phyloP scores from a whole-genome alignment of 2,888 invertebrate genomes.

The Villa cingulata region DNA sequence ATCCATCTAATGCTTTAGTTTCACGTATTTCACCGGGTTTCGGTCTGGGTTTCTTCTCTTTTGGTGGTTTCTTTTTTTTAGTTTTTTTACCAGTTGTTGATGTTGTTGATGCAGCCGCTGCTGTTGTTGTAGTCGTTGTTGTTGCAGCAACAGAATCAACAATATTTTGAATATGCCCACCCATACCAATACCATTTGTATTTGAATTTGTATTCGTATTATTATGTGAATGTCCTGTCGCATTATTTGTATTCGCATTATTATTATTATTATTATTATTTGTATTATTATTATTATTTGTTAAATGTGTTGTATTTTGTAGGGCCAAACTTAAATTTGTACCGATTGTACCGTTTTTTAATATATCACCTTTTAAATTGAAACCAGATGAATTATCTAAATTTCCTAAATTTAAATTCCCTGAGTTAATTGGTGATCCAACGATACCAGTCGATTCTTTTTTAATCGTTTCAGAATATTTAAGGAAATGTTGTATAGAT shows the following conservation, averaged over 20 bases:
- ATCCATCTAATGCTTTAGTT: conserved; percentile 60
- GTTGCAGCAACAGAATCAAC: conserved; percentile 26
- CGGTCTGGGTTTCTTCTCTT: conserved; percentile 68
- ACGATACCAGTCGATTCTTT: conserved; percentile 34
- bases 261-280: conserved; percentile 22
- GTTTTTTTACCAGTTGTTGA: conserved; percentile 31
- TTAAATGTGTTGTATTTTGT: conserved; percentile 29
- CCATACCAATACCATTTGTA: conserved; percentile 7
- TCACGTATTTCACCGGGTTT: conserved; percentile 42
- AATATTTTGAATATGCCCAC: conserved; percentile 11
- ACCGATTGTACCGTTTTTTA: conserved; percentile 31
- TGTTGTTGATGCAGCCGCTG: conserved; percentile 26
- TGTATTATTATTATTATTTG: conserved; percentile 17
- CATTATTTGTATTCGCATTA: conserved; percentile 26
- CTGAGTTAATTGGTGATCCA: conserved; percentile 29
- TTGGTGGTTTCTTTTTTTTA: conserved; percentile 43
- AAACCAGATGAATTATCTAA: conserved; percentile 25
- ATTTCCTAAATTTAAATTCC: conserved; percentile 30
- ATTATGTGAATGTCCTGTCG: background rate
- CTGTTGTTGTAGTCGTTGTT: conserved; percentile 38
- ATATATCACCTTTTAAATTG: conserved; percentile 31
- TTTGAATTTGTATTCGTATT: background rate
- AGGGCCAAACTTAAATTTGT: conserved; percentile 34
- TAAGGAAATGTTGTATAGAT: conserved; percentile 37
- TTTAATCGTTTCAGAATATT: conserved; percentile 38